Evolutionary conservation across 2,888 invertebrate species (phyloP).

Genomic region (Pterostichus niger): DNA sequence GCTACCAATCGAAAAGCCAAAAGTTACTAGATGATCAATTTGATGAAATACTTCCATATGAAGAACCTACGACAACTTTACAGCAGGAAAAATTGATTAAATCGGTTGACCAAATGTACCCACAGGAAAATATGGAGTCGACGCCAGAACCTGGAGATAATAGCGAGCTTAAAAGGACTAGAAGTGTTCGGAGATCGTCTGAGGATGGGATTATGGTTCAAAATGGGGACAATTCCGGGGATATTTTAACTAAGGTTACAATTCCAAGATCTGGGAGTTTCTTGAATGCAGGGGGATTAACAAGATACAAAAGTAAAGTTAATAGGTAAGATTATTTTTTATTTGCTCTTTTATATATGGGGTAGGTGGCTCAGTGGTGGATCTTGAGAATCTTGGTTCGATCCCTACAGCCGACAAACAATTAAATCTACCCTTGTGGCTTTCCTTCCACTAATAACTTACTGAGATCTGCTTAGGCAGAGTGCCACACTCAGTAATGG

Average conservation of each 20-base stretch:
- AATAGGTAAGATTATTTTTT: slow-evolving; percentile 78
- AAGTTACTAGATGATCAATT: slow-evolving; percentile 64
- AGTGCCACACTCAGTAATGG: too few relatives aligned
- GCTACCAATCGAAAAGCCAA: neutral
- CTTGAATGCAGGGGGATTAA: slow-evolving; percentile 88
- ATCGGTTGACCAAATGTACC: too few relatives aligned
- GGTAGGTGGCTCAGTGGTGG: too few relatives aligned
- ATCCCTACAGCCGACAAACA: too few relatives aligned
- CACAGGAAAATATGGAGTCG: too few relatives aligned
- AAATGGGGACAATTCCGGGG: slow-evolving; percentile 83
- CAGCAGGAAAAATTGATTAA: too few relatives aligned
- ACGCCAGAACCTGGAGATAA: neutral
- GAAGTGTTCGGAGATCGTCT: slow-evolving; percentile 74
- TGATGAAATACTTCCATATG: slow-evolving; percentile 76
- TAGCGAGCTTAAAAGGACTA: slow-evolving; percentile 77
- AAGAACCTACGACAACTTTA: slow-evolving; percentile 71
- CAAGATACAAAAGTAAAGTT: slow-evolving; percentile 86
- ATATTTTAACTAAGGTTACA: slow-evolving; percentile 91
- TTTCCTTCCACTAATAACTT: too few relatives aligned
- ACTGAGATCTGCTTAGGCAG: too few relatives aligned
- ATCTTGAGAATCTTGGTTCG: too few relatives aligned
- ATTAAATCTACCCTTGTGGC: too few relatives aligned
- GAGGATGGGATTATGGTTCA: slow-evolving; percentile 73
- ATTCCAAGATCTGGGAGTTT: slow-evolving; percentile 93
- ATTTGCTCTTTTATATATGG: slow-evolving; percentile 19